A percentile compares a stretch with the other conserved stretches of the same genome.
Evolutionary conservation across 2,113 vertebrate genomes (phyloP).

Genomic region (Apistogramma diplotaenia): DNA sequence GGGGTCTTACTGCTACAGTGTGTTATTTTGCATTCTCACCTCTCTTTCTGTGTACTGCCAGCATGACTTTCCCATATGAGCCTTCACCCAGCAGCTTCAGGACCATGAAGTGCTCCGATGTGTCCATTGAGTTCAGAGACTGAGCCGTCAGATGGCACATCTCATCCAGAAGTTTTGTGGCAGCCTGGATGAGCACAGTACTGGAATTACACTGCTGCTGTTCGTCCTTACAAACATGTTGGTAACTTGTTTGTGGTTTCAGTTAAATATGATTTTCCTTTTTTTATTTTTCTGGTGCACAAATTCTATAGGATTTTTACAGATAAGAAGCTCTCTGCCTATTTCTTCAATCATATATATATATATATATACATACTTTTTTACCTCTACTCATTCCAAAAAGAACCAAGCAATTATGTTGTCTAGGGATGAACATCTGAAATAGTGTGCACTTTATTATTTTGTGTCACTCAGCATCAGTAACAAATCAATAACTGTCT

Average conservation of each 20-base stretch:
- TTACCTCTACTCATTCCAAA: no score
- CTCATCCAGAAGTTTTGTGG: conserved; percentile 76
- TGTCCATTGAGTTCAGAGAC: conserved; percentile 68
- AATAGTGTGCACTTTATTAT: not conserved
- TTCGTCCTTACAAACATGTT: not conserved
- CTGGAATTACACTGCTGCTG: not conserved
- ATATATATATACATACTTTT: no score
- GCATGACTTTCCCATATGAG: conserved; percentile 83
- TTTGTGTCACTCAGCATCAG: not conserved
- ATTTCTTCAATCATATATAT: not conserved
- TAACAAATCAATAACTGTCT: not conserved
- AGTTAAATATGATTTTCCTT: no score
- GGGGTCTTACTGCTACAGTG: accelerated
- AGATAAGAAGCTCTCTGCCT: not conserved
- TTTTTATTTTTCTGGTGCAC: not conserved
- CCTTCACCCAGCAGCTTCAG: conserved; percentile 84
- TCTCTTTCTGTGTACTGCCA: conserved; percentile 79
- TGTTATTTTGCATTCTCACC: conserved; percentile 55
- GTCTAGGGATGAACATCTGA: no score
- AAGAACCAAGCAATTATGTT: no score
- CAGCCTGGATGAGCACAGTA: conserved; percentile 41
- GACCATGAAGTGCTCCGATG: conserved; percentile 77
- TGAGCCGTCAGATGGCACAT: conserved; percentile 78
- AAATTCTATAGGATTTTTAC: no score
- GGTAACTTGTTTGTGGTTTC: not conserved